Evolutionary conservation across 2,888 invertebrate genomes (phyloP), one percentile per base, ranked within the genome.

Genomic region (Octonoba sinensis): DNA sequence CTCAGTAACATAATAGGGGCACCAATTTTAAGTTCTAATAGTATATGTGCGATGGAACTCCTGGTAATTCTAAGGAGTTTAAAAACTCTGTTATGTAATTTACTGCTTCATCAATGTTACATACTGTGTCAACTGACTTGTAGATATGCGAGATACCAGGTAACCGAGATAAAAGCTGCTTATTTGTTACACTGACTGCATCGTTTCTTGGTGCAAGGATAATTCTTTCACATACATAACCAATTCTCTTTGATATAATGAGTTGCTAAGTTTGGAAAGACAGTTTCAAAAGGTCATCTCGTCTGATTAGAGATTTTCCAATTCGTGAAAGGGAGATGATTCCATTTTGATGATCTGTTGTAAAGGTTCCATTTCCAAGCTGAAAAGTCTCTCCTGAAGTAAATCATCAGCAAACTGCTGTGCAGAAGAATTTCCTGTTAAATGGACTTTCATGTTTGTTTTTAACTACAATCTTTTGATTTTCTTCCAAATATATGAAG

Each of bases 31-130:
- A 66, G 16, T 2, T 3, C 1, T 4, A 49, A 51, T n/a, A n/a
- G n/a, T n/a, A n/a, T 3, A 11, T 49, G 16, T 66, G 66, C 1
- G 51, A 16, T 20, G 66, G 20, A 1, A 56, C n/a, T 2, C 56
- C 36, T 24, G 56, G 56, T 11, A 36, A 27, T 0, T 69, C 56
- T n/a, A 36, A 12, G 0, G 0, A 16, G 3, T 56, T 11, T 0
- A 69, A 15, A n/a, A 69, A 56, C 36, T 67, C 67, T 18, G 56
- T 56, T 12, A 8, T 54, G 16, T 67, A 67, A 18, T 67, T 24
- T 8, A 67, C 67, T 1, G 27, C 36, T 1, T 67, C 67, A 1
- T 67, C 67, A 8, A 54, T 54, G 1, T 67, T 18, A 11, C 15
- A 12, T 6, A 54, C 54, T 0, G 54, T n/a, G 49, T 67, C 67